Base-by-base conservation (phyloP, 2,113 vertebrate genomes). In the Takifugu bimaculatus region DNA sequence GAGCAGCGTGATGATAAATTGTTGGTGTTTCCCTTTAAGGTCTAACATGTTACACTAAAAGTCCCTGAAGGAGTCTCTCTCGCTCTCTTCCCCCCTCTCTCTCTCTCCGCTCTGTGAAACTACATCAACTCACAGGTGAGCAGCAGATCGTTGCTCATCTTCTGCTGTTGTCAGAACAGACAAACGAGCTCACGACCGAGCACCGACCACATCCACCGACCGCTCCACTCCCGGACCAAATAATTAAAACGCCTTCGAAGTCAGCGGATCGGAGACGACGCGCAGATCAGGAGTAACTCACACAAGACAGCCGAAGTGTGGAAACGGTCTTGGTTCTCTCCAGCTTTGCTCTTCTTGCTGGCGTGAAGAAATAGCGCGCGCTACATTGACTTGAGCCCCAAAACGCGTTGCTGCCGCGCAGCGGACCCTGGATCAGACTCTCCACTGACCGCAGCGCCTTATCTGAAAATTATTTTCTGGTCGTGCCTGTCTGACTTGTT, bases 161-260 rank as follows among this genome's bases (percentile, higher is more conserved):
- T 54, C 50, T 27, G 42, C 57, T 20, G 13, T 29, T 14, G 2
- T 50, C 60, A 43, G 20, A 39, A 26, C 60, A 52, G 52, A 56
- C 58, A 55, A 50, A 26, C 58, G 51, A 70, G 61, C 83, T 80
- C 82, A 78, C 75, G 76, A 83, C 74, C 80, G 79, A 43, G 27
- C 63, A 56, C 28, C 60, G 59, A 72, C 20, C 59, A 55, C 11
- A 54, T 63, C 13, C 50, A 54, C 35, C 43, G n/a, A 26, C 32
- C 51, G 7, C 39, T 54, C 54, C 48, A 73, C 53, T 68, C 45
- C 50, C 26, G 48, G 14, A 56, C 20, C 58, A 26, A 54, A 35
- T 14, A 35, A 13, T 11, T 11, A 26, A n/a, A 9, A 13, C 25
- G 5, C 9, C 9, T 11, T 9, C n/a, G 20, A 52, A 55, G 66